Evolutionary conservation across 1,140 invertebrate genomes (phyloP).

Genomic region (Brachionus plicatilis): DNA sequence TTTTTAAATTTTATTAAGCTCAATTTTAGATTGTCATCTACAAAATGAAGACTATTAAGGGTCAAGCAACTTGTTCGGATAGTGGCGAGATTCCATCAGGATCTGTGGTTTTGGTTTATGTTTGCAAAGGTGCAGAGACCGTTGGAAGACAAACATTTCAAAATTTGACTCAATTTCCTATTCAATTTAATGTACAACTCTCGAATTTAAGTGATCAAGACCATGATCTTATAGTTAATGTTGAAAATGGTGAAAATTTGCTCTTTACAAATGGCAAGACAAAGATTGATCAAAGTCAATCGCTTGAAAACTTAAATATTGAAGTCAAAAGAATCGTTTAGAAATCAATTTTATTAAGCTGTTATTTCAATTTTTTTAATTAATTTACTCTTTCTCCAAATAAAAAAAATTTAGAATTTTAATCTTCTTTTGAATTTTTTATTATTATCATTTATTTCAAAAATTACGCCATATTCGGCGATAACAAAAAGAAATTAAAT

Average conservation of each 20-base stretch:
- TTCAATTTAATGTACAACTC: background rate
- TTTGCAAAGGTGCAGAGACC: background rate
- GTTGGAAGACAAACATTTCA: constrained; percentile 20
- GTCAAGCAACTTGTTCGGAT: background rate
- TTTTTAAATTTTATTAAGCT: background rate
- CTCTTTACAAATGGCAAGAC: background rate
- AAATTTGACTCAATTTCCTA: background rate
- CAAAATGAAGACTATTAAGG: constrained; percentile 13
- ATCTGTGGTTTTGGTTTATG: background rate
- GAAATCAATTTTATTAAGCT: background rate
- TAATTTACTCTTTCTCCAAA: no score
- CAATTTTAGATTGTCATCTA: background rate
- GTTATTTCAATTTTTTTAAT: background rate
- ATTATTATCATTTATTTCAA: no score
- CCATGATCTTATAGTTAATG: background rate
- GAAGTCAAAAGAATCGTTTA: background rate
- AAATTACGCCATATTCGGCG: no score
- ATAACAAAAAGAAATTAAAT: no score
- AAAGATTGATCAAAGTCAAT: background rate
- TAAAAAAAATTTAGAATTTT: background rate
- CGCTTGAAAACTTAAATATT: constrained; percentile 6
- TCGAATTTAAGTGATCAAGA: background rate
- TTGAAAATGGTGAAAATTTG: constrained; percentile 38
- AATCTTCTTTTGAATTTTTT: no score
- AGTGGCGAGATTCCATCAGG: background rate